Evolutionary conservation across 2,113 vertebrate species (phyloP).

Genomic region (Gallinago undulata): DNA sequence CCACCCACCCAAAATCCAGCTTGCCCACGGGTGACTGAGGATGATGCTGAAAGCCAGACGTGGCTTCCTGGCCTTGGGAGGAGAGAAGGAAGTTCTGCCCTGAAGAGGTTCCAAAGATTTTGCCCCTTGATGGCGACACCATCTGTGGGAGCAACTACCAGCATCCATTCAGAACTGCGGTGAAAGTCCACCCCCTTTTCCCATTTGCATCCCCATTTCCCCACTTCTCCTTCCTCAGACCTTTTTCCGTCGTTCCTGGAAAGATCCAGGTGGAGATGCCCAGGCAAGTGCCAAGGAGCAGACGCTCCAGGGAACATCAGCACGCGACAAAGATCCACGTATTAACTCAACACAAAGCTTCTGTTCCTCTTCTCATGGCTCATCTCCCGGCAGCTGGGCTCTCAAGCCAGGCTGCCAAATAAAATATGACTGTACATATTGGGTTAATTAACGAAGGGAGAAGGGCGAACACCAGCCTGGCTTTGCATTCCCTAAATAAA

Average conservation of each 20-base stretch:
- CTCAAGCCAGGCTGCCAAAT: constrained; percentile 2
- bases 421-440: neutral
- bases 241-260: neutral
- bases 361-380: constrained; percentile 5
- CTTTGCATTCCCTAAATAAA: neutral
- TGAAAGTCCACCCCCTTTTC: neutral
- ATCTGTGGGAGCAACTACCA: neutral
- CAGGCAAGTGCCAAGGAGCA: neutral
- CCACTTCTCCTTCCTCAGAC: neutral
- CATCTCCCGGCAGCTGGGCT: constrained; percentile 35
- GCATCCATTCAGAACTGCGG: accelerated
- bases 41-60: neutral
- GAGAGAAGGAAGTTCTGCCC: neutral
- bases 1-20: accelerated
- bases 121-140: neutral
- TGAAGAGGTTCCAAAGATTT: neutral
- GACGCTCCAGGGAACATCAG: neutral
- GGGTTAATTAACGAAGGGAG: constrained; percentile 29
- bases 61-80: neutral
- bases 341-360: neutral
- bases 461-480: neutral
- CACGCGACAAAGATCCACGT: neutral
- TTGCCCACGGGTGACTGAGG: accelerated
- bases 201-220: neutral
- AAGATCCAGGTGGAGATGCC: neutral